Percentiles rank a stretch among this genome's conserved stretches.
phyloP scores from a whole-genome alignment of 2,113 vertebrate genomes.

The Odontesthes bonariensis region DNA sequence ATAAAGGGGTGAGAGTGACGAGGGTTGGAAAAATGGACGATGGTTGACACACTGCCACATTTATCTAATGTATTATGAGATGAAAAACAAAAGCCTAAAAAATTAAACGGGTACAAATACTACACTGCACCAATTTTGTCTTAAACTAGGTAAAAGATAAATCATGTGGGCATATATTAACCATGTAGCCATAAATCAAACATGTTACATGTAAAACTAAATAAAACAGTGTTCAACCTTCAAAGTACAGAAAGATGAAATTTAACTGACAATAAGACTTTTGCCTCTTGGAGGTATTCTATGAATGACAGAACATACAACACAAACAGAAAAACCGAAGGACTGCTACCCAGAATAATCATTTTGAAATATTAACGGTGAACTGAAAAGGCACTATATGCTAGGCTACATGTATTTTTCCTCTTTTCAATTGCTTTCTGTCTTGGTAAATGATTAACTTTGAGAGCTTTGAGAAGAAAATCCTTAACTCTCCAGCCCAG shows the following conservation, averaged over 20 bases:
- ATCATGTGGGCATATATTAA: too few species aligned
- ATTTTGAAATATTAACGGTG: slow-evolving; percentile 59
- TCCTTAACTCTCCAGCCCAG: slow-evolving; percentile 37
- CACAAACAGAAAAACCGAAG: slow-evolving; percentile 32
- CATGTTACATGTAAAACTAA: background rate
- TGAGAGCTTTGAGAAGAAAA: slow-evolving; percentile 71
- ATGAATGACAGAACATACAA: slow-evolving; percentile 26
- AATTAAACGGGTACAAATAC: background rate
- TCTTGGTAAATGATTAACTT: slow-evolving; percentile 67
- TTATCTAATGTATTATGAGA: background rate
- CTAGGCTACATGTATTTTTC: slow-evolving; percentile 1
- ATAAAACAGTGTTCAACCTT: background rate
- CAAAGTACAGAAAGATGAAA: slow-evolving; percentile 16
- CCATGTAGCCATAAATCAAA: background rate
- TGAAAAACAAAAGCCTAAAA: background rate
- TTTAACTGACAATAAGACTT: slow-evolving; percentile 16
- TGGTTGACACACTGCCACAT: background rate
- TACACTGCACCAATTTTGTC: background rate
- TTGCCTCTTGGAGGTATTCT: slow-evolving; percentile 28
- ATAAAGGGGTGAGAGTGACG: slow-evolving; percentile 9
- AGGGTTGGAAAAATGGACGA: background rate
- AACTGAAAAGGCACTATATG: slow-evolving; percentile 62
- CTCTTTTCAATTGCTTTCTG: slow-evolving; percentile 44
- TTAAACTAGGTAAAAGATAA: background rate
- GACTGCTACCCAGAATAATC: slow-evolving; percentile 42